Conservation (phyloP, 2,797 vertebrate genomes). For the Acanthiza pusilla region DNA sequence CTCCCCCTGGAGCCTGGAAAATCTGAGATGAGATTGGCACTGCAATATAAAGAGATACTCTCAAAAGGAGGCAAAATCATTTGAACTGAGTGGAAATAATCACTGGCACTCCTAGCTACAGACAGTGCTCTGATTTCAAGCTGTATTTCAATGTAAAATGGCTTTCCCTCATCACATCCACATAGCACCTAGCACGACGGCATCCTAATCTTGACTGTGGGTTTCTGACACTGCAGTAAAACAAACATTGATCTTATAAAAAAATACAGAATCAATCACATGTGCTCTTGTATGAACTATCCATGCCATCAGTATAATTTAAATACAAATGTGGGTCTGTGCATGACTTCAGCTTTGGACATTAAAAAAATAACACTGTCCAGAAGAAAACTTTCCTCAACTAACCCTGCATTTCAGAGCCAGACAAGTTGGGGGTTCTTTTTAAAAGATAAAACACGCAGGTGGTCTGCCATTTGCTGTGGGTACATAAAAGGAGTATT, state of each 20-base stretch:
- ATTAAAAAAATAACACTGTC: background rate
- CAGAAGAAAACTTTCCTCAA: background rate
- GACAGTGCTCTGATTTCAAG: background rate
- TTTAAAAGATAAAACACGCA: background rate
- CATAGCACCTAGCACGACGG: background rate
- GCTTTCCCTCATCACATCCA: background rate
- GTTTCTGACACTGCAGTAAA: background rate
- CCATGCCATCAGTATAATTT: background rate
- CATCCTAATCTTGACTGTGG: background rate
- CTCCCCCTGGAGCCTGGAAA: background rate
- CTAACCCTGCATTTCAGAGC: background rate
- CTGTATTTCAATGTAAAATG: background rate
- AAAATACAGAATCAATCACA: background rate
- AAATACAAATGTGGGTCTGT: background rate
- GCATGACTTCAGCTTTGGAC: background rate
- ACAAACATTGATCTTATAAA: background rate
- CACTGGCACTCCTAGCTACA: background rate
- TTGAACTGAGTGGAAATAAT: background rate
- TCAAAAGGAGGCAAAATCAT: background rate
- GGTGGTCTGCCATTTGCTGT: constrained; percentile 49
- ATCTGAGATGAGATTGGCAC: constrained; percentile 9
- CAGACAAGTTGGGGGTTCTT: background rate
- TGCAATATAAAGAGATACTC: background rate
- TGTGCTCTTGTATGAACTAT: background rate
- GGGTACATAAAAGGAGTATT: constrained; percentile 22